These are phyloP conservation scores for Lasioglossum baleicum DNA, from an alignment of 1,140 invertebrate genomes.

Conservation along the genomic window DNA sequence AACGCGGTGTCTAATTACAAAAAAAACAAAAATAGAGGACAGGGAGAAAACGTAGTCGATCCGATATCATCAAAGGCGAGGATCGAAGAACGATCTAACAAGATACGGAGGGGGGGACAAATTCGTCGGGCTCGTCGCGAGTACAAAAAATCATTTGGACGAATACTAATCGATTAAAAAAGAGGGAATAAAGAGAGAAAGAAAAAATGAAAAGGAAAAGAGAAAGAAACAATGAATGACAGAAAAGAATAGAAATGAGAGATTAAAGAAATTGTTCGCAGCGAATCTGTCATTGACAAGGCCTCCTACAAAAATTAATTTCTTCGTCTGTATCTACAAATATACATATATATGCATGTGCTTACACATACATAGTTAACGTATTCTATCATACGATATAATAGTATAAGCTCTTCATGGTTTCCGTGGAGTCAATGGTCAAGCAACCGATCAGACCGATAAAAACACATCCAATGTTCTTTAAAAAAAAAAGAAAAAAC, in stretches of 20 bases:
- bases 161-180: not conserved
- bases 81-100: not conserved
- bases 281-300: conserved; percentile 44
- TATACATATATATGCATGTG: conserved; percentile 33
- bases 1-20: conserved; percentile 6
- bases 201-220: not conserved
- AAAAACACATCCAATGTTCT: conserved; percentile 3
- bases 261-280: conserved; percentile 3
- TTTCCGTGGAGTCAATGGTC: conserved; percentile 1
- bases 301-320: conserved; percentile 44
- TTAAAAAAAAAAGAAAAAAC: not conserved
- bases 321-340: conserved; percentile 28
- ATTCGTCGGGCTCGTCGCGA: not conserved
- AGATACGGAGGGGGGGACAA: not conserved
- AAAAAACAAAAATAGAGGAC: no score
- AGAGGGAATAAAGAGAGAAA: not conserved
- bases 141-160: not conserved
- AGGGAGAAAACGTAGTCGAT: not conserved
- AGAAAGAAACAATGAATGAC: not conserved
- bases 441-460: conserved; percentile 4
- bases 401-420: conserved; percentile 30
- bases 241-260: not conserved
- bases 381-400: conserved; percentile 15
- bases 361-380: not conserved
- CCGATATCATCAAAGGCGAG: not conserved